Percentiles rank a stretch among this genome's conserved stretches.
Conservation (phyloP, 2,888 invertebrate genomes). For the Tenthredo distinguenda region DNA sequence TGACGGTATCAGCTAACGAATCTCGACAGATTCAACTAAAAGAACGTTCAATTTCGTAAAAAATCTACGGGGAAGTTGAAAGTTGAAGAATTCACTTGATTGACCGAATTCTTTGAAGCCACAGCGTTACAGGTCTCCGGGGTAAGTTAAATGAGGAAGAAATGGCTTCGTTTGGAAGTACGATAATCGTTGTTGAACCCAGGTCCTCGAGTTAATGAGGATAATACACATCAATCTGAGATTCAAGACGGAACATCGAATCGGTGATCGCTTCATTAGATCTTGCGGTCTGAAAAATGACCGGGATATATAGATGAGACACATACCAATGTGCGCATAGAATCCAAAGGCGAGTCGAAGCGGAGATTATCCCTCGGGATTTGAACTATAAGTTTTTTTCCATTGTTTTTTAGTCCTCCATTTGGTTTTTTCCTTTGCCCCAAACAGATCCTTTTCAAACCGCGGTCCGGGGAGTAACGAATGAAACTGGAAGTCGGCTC, state of each 20-base stretch:
- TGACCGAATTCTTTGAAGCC: neutral
- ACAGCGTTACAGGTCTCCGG: neutral
- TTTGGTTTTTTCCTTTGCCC: conserved; percentile 18
- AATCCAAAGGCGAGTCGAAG: conserved; percentile 12
- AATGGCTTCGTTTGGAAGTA: conserved; percentile 26
- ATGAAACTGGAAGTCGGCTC: conserved; percentile 41
- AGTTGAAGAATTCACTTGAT: neutral
- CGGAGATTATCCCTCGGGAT: conserved; percentile 32
- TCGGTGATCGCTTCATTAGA: conserved; percentile 43
- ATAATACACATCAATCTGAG: conserved; percentile 13
- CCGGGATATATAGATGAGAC: neutral
- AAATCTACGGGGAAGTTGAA: neutral
- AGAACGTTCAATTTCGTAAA: neutral
- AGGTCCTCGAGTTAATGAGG: conserved; percentile 17
- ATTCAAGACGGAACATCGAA: conserved; percentile 18
- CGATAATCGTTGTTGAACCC: conserved; percentile 29
- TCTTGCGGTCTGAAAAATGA: conserved; percentile 24
- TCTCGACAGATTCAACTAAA: neutral
- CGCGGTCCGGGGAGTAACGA: conserved; percentile 30
- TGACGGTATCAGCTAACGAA: neutral
- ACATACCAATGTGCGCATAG: neutral
- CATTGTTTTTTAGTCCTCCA: conserved; percentile 6
- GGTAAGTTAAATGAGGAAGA: neutral
- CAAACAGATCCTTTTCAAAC: conserved; percentile 31
- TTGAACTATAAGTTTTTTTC: conserved; percentile 10